These are phyloP conservation scores for Lethenteron reissneri DNA, from an alignment of 2,113 vertebrate species.

Conservation along the genomic window DNA sequence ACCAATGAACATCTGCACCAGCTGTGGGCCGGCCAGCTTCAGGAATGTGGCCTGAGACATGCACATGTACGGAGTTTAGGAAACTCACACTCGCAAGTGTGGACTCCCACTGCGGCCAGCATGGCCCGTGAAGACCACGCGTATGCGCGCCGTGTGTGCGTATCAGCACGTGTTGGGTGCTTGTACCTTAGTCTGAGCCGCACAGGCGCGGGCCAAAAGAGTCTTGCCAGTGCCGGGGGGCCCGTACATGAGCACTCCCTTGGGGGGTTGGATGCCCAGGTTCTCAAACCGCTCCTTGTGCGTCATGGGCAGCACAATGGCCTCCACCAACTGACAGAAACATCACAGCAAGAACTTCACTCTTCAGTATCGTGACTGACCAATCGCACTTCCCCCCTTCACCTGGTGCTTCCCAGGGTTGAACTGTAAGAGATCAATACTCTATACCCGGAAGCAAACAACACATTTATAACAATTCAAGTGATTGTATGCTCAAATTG, in stretches of 20 bases:
- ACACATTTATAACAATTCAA: too few species aligned
- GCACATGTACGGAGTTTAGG: too few species aligned
- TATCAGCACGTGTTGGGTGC: background rate
- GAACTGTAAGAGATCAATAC: too few species aligned
- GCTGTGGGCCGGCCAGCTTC: constrained; percentile 81
- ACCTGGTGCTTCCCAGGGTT: background rate
- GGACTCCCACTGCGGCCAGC: too few species aligned
- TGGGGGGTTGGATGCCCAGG: constrained; percentile 93
- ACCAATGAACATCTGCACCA: constrained; percentile 98
- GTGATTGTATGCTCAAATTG: too few species aligned
- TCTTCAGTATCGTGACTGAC: background rate
- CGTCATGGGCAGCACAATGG: constrained; percentile 94
- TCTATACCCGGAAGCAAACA: too few species aligned
- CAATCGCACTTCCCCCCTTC: background rate
- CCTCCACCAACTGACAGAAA: constrained; percentile 57
- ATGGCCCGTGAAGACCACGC: too few species aligned
- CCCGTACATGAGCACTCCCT: constrained; percentile 93
- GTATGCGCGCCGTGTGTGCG: background rate
- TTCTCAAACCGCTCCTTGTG: constrained; percentile 99
- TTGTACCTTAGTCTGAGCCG: constrained; percentile 80
- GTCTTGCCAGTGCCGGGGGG: constrained; percentile 95
- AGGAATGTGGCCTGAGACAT: constrained; percentile 57
- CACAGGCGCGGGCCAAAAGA: constrained; percentile 74
- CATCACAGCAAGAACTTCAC: background rate
- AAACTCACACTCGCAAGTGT: too few species aligned